phyloP scores from a whole-genome alignment of 2,888 invertebrate species.

The Callimorpha dominula region DNA sequence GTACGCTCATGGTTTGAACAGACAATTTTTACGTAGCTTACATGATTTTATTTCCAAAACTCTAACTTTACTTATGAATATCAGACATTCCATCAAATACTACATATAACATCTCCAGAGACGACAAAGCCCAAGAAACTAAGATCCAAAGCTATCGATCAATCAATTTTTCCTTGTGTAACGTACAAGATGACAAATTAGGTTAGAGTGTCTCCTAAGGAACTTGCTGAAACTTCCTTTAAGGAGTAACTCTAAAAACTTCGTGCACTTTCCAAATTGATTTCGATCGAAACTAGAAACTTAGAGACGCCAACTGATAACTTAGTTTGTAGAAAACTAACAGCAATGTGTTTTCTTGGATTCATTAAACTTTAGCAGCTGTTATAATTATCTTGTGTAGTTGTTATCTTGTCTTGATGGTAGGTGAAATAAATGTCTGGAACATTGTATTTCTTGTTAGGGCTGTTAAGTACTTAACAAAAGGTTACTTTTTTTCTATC shows the following conservation, averaged over 20 bases:
- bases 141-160: slow-evolving; percentile 15
- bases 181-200: slow-evolving; percentile 48
- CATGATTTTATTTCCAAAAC: neutral
- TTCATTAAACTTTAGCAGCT: slow-evolving; percentile 53
- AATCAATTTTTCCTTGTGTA: slow-evolving; percentile 40
- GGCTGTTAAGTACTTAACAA: neutral
- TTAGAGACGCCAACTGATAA: slow-evolving; percentile 60
- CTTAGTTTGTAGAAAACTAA: slow-evolving; percentile 58
- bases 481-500: neutral
- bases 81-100: neutral
- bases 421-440: neutral
- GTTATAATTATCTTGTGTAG: neutral
- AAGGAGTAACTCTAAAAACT: slow-evolving; percentile 58
- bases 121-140: slow-evolving; percentile 7
- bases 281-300: slow-evolving; percentile 69
- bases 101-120: neutral
- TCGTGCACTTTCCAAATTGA: slow-evolving; percentile 69
- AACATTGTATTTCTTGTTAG: neutral
- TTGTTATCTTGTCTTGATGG: slow-evolving; percentile 23
- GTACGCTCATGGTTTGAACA: too few species aligned
- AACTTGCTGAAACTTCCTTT: slow-evolving; percentile 35
- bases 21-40: neutral
- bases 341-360: slow-evolving; percentile 52
- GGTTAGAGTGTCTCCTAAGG: slow-evolving; percentile 37
- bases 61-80: neutral